Base-by-base conservation (phyloP, 2,113 vertebrate species). In the Danionella cerebrum region DNA sequence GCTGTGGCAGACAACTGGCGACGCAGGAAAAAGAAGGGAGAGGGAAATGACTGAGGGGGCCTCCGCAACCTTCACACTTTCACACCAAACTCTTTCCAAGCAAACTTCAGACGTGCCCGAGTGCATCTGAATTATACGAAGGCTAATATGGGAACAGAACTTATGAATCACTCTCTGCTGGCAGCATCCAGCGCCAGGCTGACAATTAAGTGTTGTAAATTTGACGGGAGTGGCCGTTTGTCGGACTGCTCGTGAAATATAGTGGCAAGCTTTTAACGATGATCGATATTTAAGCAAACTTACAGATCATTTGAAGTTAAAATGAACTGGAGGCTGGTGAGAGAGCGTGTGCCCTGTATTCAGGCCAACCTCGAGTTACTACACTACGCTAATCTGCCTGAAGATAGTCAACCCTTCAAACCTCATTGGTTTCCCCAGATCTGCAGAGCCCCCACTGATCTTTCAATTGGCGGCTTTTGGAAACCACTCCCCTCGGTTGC, bases 361-460 rank as follows among this genome's bases (percentile, higher is more conserved):
- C 36, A 54, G 24, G 22, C 35, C 67, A 50, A n/a, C 11, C 12
- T 18, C 33, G 25, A 45, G 29, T 35, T 59, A 21, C 29, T 53
- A 7, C 25, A 22, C 24, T 42, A 35, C n/a, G 6, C 55, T 53
- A 18, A 39, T 25, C 39, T 54, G 39, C 47, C 33, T 38, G 14
- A 57, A 45, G 45, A 60, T 52, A 42, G 57, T 48, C n/a, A 25
- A 18, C 21, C 16, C 41, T 7, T 29, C 14, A 33, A 29, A 67
- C 62, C 57, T 64, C 60, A 75, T 75, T 71, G 73, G 73, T 63
- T 66, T 63, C 57, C 57, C 18, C 31, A 50, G 63, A 75, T 75
- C 73, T 71, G 73, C 73, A 75, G 73, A 75, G 73, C 45, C 21
- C 6, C 5, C 25, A 16, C 60, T 65, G 27, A 65, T 25, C 48